Base-by-base conservation (phyloP, 2,797 vertebrate genomes). In the Leptoclinus maculatus region DNA sequence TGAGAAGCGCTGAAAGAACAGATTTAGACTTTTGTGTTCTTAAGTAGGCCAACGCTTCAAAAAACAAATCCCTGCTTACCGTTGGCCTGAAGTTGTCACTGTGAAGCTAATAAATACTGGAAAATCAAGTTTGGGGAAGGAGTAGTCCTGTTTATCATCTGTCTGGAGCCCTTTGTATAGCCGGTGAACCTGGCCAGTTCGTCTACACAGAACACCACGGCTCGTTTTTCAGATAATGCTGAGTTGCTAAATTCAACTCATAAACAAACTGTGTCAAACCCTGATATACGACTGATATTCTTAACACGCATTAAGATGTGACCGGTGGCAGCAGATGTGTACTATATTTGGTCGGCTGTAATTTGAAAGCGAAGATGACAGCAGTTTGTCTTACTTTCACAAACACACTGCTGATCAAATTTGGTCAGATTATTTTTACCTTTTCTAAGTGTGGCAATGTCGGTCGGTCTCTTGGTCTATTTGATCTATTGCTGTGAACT, bases 1-100 rank as follows among this genome's bases (percentile, higher is more conserved):
- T 51, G 78, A 82, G 81, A 80, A 43, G 72, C 5, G 67, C 74
- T 83, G 83, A 92, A 84, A 90, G 85, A 86, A 73, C 82, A 76
- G 84, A 82, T 78, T 89, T 82, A 75, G 77, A 87, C 65, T 74
- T 92, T 90, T 87, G 83, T 87, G 76, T 76, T 79, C 34, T 76
- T 76, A 80, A 88, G 60, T 67, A 67, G 65, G 88, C 67, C 74
- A 78, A 25, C 12, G 74, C 72, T 82, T 66, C 19, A 5, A 82
- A 83, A 89, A 83, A 84, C 76, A 88, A 78, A 89, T 83, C 77
- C 76, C 76, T 66, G 83, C 66, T 76, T 66, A 70, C 62, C 2
- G 32, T 73, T 76, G 70, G 78, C 54, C 66, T 63, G 57, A 49
- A 66, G 71, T 76, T 79, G 67, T 88, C 71, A 73, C 70, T 7